Evolutionary conservation across 1,140 invertebrate genomes (phyloP), one percentile per base, ranked within the genome.

Genomic region (Bacillus rossius): DNA sequence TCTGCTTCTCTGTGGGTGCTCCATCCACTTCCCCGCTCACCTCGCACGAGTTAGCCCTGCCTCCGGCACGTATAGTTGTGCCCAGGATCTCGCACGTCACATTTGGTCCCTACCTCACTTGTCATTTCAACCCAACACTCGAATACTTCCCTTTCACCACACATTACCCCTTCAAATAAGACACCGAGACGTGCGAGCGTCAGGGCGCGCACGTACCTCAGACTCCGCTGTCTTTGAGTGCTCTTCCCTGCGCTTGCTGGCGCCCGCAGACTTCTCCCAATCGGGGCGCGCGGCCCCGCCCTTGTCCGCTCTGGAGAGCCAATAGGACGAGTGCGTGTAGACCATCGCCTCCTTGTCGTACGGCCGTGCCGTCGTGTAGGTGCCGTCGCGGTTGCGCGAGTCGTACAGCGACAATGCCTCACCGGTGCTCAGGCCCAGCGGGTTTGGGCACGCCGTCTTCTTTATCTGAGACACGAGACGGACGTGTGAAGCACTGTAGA

Each of bases 251-350:
- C 49, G 8, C 5, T 51, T 51, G 26, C 20, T 22, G 25, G 23
- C 55, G 14, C 25, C 26, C 3, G 34, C 29, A 40, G 29, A 16
- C 16, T 49, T 37, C 13, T 34, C 49, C 16, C 20, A 14, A 48
- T 40, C 22, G n/a, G 42, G 5, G 22, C 40, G 19, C 14, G 19
- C 5, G 50, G 14, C 17, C 73, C 34, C 75, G 69, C 29, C 72
- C 73, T 2, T 64, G 71, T 70, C 20, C 2, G 45, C 37, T 16
- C 74, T 60, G 10, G 42, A 55, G 19, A 59, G 57, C 72, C 72
- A 74, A 59, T 85, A 81, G 13, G 84, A 83, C 20, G 87, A 89
- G 75, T 89, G 87, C 41, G 85, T 88, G 59, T 89, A 70, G 62
- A 85, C 79, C 67, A 86, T 81, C 55, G 82, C 79, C 63, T 79